A percentile compares a stretch with the other conserved stretches of the same genome.
These are phyloP conservation scores for Arion vulgaris DNA, from an alignment of 1,140 invertebrate species.

Conservation along the genomic window DNA sequence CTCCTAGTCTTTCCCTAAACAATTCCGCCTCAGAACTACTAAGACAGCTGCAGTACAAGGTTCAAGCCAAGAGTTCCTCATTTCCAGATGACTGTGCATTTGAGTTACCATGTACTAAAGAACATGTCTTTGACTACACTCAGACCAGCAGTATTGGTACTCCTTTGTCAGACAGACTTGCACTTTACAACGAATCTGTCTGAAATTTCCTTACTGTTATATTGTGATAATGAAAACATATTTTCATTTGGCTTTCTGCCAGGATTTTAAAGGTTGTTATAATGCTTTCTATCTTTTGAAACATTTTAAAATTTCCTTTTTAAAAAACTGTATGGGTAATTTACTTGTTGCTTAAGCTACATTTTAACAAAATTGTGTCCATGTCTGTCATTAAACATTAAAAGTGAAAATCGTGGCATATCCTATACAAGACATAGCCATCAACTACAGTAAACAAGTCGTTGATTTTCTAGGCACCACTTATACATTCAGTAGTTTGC, in stretches of 20 bases:
- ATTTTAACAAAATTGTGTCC: background rate
- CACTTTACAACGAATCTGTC: slow-evolving; percentile 27
- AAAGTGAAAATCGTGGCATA: no score
- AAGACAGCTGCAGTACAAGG: slow-evolving; percentile 71
- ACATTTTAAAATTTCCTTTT: background rate
- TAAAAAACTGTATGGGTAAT: background rate
- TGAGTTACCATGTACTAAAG: slow-evolving; percentile 20
- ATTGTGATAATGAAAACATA: background rate
- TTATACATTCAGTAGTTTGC: no score
- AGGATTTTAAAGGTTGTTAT: background rate
- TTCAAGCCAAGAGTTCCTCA: slow-evolving; percentile 59
- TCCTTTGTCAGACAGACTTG: background rate
- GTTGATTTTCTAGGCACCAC: no score
- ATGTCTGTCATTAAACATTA: no score
- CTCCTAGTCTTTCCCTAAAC: slow-evolving; percentile 50
- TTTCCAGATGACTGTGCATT: background rate
- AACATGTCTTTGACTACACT: slow-evolving; percentile 13
- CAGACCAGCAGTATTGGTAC: background rate
- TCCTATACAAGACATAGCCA: no score
- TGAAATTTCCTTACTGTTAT: background rate
- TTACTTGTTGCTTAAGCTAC: background rate
- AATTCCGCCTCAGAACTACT: slow-evolving; percentile 71
- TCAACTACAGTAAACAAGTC: no score
- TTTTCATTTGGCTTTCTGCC: background rate
- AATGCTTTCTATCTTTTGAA: background rate